Base-by-base conservation (phyloP, 2,113 vertebrate genomes). In the Falco punctatus region DNA sequence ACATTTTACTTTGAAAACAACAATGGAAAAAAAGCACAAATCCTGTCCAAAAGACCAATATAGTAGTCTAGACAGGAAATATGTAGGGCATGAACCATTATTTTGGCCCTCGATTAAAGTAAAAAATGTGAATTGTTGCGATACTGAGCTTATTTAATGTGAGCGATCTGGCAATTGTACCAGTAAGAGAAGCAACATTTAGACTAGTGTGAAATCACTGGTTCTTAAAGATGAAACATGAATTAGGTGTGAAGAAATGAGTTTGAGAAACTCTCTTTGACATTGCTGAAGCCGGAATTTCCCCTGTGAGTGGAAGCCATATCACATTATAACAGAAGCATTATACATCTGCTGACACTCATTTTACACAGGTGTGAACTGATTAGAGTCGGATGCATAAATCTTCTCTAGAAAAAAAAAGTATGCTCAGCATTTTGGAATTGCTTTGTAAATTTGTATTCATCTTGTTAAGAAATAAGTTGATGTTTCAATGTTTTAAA, bases 11-110 rank as follows among this genome's bases (percentile, higher is more conserved):
- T 95, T 89, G 72, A 85, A 94, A 95, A 93, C n/a, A 93, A 92
- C 42, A 96, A 91, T 83, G 61, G 84, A 89, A 97, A 97, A 96
- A 51, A 86, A 88, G 82, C 10, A 94, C 38, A 66, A 96, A 95
- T 85, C 55, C 89, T 81, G 57, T 97, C 83, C 62, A 94, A 94
- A 94, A 96, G 91, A 91, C 85, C 85, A 94, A 78, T 79, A 94
- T 94, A 97, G 91, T 94, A 97, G 98, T 98, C 98, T 98, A 98
- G 97, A 98, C 94, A 90, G 97, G 97, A 98, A 98, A 97, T 98
- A 97, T 92, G 85, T 94, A 95, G 94, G 66, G 93, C 93, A 96
- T 95, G 96, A 97, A 96, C 86, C 79, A 84, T 82, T 96, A 95
- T 79, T 93, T 94, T 95, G 88, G 92, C 90, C 74, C 79, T 93